Conservation (phyloP, 2,113 vertebrate species). For the Bostrychus sinensis region DNA sequence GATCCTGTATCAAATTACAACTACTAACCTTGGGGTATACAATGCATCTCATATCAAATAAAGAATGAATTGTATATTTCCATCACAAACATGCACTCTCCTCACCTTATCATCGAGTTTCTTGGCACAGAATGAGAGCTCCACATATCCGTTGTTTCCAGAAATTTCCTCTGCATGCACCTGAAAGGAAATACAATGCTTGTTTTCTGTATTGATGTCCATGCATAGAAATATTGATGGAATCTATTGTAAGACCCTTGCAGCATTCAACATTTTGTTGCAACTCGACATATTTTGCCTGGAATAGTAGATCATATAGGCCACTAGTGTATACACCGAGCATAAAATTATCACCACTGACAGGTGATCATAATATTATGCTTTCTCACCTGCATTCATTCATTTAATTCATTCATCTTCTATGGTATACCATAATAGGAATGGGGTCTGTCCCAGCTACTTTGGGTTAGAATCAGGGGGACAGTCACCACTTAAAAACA, state of each 20-base stretch:
- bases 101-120: constrained; percentile 95
- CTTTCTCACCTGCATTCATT: too few relatives aligned
- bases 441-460: too few relatives aligned
- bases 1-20: neutral
- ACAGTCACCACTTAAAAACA: too few relatives aligned
- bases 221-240: constrained; percentile 10
- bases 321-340: too few relatives aligned
- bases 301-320: too few relatives aligned
- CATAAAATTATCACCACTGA: too few relatives aligned
- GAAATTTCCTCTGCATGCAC: constrained; percentile 94
- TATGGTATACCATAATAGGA: too few relatives aligned
- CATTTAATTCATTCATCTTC: too few relatives aligned
- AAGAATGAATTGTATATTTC: constrained; percentile 21
- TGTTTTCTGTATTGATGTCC: neutral
- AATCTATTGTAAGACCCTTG: neutral
- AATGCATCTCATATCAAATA: constrained; percentile 9
- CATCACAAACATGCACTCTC: constrained; percentile 9
- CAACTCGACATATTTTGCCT: too few relatives aligned
- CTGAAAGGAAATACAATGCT: constrained; percentile 64
- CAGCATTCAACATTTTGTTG: too few relatives aligned
- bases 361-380: too few relatives aligned
- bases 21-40: constrained; percentile 1
- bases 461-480: too few relatives aligned
- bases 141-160: constrained; percentile 92
- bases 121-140: constrained; percentile 89